Percentiles rank a stretch among this genome's conserved stretches.
phyloP scores from a whole-genome alignment of 1,140 invertebrate species.

The Drosophila lacteicornis region DNA sequence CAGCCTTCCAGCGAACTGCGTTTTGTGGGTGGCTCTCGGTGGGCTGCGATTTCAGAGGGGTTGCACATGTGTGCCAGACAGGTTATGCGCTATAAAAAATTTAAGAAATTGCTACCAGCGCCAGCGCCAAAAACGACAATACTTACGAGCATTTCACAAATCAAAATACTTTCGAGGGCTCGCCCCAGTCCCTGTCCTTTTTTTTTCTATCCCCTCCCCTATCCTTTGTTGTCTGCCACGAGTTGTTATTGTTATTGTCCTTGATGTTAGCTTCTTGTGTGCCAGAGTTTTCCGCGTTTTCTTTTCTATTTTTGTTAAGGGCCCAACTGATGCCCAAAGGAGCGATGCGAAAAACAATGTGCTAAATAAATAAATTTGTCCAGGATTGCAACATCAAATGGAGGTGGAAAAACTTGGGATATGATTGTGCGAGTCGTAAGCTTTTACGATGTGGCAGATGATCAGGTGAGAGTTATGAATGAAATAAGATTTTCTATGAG shows the following conservation, averaged over 20 bases:
- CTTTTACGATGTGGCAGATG: slow-evolving; percentile 39
- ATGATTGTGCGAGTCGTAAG: slow-evolving; percentile 13
- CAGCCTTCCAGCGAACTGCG: slow-evolving; percentile 61
- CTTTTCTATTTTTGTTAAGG: not conserved
- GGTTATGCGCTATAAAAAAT: slow-evolving; percentile 82
- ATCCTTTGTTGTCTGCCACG: slow-evolving; percentile 62
- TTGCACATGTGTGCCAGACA: slow-evolving; percentile 77
- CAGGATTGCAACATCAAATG: slow-evolving; percentile 53
- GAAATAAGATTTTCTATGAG: not conserved
- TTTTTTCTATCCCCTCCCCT: slow-evolving; percentile 2
- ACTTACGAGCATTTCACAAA: slow-evolving; percentile 81
- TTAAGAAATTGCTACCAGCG: slow-evolving; percentile 77
- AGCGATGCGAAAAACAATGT: slow-evolving; percentile 57
- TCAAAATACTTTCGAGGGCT: slow-evolving; percentile 72
- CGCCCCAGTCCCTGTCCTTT: not conserved
- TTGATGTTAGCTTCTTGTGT: slow-evolving; percentile 39
- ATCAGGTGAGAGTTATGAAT: slow-evolving; percentile 15
- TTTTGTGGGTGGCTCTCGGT: slow-evolving; percentile 41
- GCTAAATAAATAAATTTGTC: slow-evolving; percentile 77
- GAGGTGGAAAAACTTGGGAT: slow-evolving; percentile 32
- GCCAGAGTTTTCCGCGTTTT: slow-evolving; percentile 33
- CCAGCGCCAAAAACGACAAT: slow-evolving; percentile 76
- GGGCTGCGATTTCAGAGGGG: slow-evolving; percentile 2
- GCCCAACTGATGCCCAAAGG: slow-evolving; percentile 56
- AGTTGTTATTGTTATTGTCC: slow-evolving; percentile 48